A percentile compares a stretch with the other conserved stretches of the same genome.
Evolutionary conservation across 2,888 invertebrate species (phyloP).

Genomic region (Nemoura dubitans): DNA sequence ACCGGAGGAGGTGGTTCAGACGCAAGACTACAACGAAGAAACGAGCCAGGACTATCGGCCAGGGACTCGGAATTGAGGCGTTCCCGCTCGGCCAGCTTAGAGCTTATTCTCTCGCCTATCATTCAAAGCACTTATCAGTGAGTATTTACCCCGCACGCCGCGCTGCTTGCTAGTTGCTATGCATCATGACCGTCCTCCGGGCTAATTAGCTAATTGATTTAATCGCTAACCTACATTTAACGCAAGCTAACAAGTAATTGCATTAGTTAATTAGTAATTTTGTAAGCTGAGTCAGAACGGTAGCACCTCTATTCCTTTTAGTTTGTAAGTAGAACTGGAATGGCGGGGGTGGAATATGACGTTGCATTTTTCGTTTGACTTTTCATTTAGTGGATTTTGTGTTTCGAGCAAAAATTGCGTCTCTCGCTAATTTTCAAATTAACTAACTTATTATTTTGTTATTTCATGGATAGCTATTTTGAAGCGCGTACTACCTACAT

Average conservation of each 20-base stretch:
- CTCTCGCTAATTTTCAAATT: not conserved
- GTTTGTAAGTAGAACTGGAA: not conserved
- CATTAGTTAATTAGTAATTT: not conserved
- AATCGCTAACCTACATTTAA: not conserved
- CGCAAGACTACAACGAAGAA: conserved; percentile 48
- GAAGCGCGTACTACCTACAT: not conserved
- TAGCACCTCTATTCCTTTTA: not conserved
- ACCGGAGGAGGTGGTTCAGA: conserved; percentile 42
- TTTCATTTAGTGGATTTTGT: not conserved
- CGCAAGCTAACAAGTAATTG: not conserved
- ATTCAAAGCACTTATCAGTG: conserved; percentile 53
- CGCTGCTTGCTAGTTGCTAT: conserved; percentile 34
- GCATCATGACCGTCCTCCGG: not conserved
- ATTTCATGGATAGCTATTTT: not conserved
- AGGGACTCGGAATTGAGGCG: conserved; percentile 45
- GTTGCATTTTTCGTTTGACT: not conserved
- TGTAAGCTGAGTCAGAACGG: conserved; percentile 7
- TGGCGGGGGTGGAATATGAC: not conserved
- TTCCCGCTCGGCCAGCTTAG: conserved; percentile 53
- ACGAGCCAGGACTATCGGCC: conserved; percentile 47
- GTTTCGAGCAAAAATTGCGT: not conserved
- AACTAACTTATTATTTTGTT: not conserved
- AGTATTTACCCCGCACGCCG: conserved; percentile 46
- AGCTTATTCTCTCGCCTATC: conserved; percentile 53
- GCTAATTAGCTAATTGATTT: conserved; percentile 10